Conservation (phyloP, 2,113 vertebrate species). For the Lophotis ruficrista region DNA sequence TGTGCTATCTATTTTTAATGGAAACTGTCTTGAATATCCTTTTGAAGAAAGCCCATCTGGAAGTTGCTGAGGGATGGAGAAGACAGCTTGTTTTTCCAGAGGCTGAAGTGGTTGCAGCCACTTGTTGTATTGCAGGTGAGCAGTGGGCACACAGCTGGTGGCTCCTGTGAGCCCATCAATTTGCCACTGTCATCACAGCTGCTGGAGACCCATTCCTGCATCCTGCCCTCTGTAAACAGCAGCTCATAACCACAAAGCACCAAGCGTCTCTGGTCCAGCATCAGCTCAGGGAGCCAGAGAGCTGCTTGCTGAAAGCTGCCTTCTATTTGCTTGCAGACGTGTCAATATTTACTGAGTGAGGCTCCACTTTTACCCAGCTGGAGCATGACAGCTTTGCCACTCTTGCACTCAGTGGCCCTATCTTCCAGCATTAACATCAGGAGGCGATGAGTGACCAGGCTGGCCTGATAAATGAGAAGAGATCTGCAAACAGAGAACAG, state of each 20-base stretch:
- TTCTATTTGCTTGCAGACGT: slow-evolving; percentile 54
- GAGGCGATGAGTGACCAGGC: slow-evolving; percentile 64
- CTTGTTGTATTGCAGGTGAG: slow-evolving; percentile 36
- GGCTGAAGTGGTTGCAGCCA: slow-evolving; percentile 27
- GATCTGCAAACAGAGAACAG: slow-evolving; percentile 59
- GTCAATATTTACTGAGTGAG: slow-evolving; percentile 72
- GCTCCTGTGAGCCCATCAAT: slow-evolving; percentile 23
- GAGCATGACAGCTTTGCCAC: slow-evolving; percentile 56
- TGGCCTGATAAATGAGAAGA: slow-evolving; percentile 60
- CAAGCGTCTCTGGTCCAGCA: slow-evolving; percentile 33
- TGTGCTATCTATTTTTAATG: background rate
- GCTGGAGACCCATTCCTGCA: slow-evolving; percentile 56
- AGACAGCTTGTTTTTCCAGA: slow-evolving; percentile 27
- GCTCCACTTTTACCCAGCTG: slow-evolving; percentile 63
- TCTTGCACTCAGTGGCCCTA: slow-evolving; percentile 50
- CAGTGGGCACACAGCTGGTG: slow-evolving; percentile 18
- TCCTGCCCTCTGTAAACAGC: slow-evolving; percentile 53
- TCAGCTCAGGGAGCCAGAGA: slow-evolving; percentile 37
- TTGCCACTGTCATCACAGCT: slow-evolving; percentile 61
- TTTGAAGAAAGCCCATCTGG: background rate
- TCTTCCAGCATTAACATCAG: slow-evolving; percentile 58
- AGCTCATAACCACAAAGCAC: slow-evolving; percentile 30
- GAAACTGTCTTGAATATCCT: background rate
- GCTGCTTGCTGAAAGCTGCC: slow-evolving; percentile 59
- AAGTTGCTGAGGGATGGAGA: background rate